These are phyloP conservation scores for Xestia rhomboidea DNA, from an alignment of 2,888 invertebrate genomes.

Conservation along the genomic window DNA sequence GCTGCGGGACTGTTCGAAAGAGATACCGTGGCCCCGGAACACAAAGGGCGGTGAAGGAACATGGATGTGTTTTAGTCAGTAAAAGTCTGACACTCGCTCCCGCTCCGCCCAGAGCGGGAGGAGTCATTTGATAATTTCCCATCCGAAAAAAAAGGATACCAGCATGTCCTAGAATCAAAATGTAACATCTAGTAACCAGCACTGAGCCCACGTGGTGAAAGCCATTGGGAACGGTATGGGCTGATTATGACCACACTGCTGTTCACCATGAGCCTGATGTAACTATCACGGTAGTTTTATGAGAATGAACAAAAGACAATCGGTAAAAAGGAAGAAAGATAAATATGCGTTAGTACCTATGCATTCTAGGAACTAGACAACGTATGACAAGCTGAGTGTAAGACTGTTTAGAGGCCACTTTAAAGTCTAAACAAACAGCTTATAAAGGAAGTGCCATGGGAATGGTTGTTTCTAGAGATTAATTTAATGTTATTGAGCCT, in stretches of 20 bases:
- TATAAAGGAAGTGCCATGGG: not conserved
- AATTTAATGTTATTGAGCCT: not conserved
- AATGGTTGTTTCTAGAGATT: not conserved
- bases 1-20: no score
- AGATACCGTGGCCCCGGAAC: no score
- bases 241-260: not conserved
- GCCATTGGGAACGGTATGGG: not conserved
- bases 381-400: slow-evolving; percentile 8
- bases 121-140: no score
- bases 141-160: no score
- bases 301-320: not conserved
- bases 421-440: slow-evolving; percentile 19
- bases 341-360: not conserved
- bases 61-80: no score
- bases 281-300: not conserved
- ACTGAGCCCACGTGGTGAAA: not conserved
- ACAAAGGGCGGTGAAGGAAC: no score
- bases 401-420: not conserved
- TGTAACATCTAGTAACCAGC: not conserved
- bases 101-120: no score
- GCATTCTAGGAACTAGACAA: not conserved
- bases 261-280: not conserved
- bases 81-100: no score
- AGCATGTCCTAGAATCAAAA: not conserved
- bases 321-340: slow-evolving; percentile 10